Evolutionary conservation across 1,140 invertebrate genomes (phyloP), one percentile per base, ranked within the genome.

Genomic region (Caenorhabditis remanei): DNA sequence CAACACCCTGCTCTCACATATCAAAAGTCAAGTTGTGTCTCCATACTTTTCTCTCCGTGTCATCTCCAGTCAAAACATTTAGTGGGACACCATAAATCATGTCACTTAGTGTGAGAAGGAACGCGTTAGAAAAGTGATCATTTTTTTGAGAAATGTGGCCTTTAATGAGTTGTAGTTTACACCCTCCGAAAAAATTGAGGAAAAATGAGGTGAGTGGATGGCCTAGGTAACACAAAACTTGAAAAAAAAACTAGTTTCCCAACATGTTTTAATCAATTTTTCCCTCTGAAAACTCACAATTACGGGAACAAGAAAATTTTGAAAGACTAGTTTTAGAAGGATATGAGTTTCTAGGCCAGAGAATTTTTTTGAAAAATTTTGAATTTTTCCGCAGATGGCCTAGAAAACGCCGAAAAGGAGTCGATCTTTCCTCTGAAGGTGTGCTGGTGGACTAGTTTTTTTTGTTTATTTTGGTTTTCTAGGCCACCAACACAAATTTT

Each of bases 31-130:
- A 58, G 55, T 58, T 32, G 32, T 32, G 32, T 32, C 32, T 32
- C 32, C 32, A 32, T 32, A 32, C 32, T 65, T 41, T 8, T 61
- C n/a, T 61, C n/a, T 13, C n/a, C 56, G 13, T 61, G 56, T 61
- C 56, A 32, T 61, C 21, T 61, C 56, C 6, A 8, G 21, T 19
- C 13, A 61, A 61, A 24, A 61, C 13, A 61, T 65, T 41, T 19
- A 58, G 55, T 58, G 19, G 55, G 19, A 40, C 32, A 65, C 40
- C 61, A 65, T 65, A 65, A 65, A 65, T 65, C 61, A 32, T 65
- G 8, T 65, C 61, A 65, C 24, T 65, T 65, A 65, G 61, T 2
- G 58, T n/a, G 7, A 7, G 21, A 61, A 61, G 8, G 16, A 61
- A 61, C 61, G 61, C 24, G 61, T 41, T 65, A 41, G 24, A 65